phyloP scores from a whole-genome alignment of 2,888 invertebrate genomes.

The Laothoe populi region DNA sequence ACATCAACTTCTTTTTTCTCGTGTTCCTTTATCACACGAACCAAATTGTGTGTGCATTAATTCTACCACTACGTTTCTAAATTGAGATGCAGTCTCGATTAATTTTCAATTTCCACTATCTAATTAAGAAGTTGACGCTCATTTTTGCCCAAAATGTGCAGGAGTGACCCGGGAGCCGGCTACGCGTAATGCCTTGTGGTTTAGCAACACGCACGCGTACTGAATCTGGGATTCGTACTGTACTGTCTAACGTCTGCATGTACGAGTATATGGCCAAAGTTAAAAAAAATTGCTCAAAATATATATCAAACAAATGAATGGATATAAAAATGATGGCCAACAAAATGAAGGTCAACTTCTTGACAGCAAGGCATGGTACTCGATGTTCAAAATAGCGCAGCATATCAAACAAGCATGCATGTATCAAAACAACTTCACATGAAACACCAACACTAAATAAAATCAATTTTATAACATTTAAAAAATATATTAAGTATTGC shows the following conservation, averaged over 20 bases:
- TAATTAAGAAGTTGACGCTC: slow-evolving; percentile 93
- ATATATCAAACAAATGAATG: slow-evolving; percentile 82
- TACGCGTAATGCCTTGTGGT: slow-evolving; percentile 79
- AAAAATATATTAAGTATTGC: slow-evolving; percentile 11
- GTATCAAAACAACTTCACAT: slow-evolving; percentile 59
- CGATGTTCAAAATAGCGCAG: slow-evolving; percentile 79
- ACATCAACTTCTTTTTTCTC: slow-evolving; percentile 95
- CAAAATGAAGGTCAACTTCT: slow-evolving; percentile 98
- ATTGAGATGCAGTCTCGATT: slow-evolving; percentile 81
- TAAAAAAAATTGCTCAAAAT: slow-evolving; percentile 78
- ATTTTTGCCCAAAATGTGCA: slow-evolving; percentile 90
- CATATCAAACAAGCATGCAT: slow-evolving; percentile 82
- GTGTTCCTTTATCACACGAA: slow-evolving; percentile 72
- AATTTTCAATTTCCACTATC: slow-evolving; percentile 74
- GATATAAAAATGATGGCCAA: slow-evolving; percentile 93
- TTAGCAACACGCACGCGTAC: slow-evolving; percentile 76
- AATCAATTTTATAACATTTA: neutral
- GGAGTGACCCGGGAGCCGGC: slow-evolving; percentile 82
- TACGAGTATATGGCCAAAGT: slow-evolving; percentile 71
- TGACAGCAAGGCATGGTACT: slow-evolving; percentile 89
- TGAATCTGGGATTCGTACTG: slow-evolving; percentile 69
- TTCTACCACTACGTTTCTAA: slow-evolving; percentile 82
- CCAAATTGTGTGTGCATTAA: slow-evolving; percentile 80
- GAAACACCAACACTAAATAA: slow-evolving; percentile 39
- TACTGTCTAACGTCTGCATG: slow-evolving; percentile 60